Base-by-base conservation (phyloP, 1,140 invertebrate species). In the Hypothenemus hampei region DNA sequence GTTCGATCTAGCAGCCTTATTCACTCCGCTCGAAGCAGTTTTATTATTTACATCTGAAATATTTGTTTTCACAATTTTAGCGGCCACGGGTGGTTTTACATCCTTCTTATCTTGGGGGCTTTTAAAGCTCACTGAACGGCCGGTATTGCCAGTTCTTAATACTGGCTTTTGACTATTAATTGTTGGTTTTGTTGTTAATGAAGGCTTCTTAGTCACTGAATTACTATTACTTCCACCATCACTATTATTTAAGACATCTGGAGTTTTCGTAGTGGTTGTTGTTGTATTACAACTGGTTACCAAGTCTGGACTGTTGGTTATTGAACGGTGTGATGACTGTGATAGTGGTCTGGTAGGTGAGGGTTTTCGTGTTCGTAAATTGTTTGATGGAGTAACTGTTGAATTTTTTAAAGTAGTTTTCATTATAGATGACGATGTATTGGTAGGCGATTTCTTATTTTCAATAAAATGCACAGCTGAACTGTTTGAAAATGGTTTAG, bases 231-330 rank as follows among this genome's bases (percentile, higher is more conserved):
- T 35, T 15, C 58, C 61, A 40, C 74, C 74, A n/a, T n/a, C n/a
- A n/a, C n/a, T n/a, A n/a, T n/a, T n/a, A 56, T 76, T 78, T 5
- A 80, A 71, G 7, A 79, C 73, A 57, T 84, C 82, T 0, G 83
- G 83, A 0, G 81, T 77, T 61, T 84, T 83, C n/a, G n/a, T n/a
- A 20, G 71, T 72, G 47, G 73, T 75, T 3, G 68, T 59, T n/a
- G 58, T 77, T 50, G 23, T 70, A 64, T 68, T 70, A 65, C 83
- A 86, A 61, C 82, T 85, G 0, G 82, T 84, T 5, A 86, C 83
- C 13, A 87, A 61, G 64, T 87, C 84, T 0, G 83, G 84, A 69
- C 82, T 84, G 58, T 85, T 85, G 0, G 72, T 65, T 13, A 64
- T 66, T 15, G 61, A 49, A 20, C 58, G 41, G 10, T 39, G 8